Evolutionary conservation across 1,140 invertebrate genomes (phyloP), one percentile per base, ranked within the genome.

Genomic region (Orius insidiosus): DNA sequence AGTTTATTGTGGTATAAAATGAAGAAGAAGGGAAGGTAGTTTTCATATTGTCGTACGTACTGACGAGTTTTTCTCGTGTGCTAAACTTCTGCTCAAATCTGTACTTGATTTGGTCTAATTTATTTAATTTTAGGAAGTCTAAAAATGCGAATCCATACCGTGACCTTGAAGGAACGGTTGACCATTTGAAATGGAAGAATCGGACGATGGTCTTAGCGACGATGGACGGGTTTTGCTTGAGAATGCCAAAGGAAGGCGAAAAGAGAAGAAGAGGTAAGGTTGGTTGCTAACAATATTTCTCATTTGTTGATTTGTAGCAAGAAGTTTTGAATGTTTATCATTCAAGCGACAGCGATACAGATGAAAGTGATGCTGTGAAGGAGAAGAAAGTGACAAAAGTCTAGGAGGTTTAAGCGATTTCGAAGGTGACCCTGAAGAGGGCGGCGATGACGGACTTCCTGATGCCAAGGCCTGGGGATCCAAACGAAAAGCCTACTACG

Each of bases 391-490:
- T 24, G 53, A 58, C 15, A 53, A 58, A 30, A 67, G 71, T 14
- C 4, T 55, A 13, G 52, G 39, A 3, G 24, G 24, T 4, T 24
- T 24, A 7, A 51, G 42, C 32, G 49, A 53, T 41, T 47, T 54
- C 34, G 68, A 76, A 48, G 81, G 76, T 60, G 80, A 85, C n/a
- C n/a, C n/a, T 62, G 72, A 80, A 31, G 80, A 85, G 61, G 56
- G 55, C 45, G 71, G 75, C 52, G 74, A 77, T 57, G 66, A 72
- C 53, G 65, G 69, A 53, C 62, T 89, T 35, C 84, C 84, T 5
- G 72, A 87, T 61, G 68, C 71, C 8, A 78, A 78, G 65, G 83
- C 84, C 13, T 93, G 89, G 88, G 87, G 88, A 8, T 76, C 75
- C 54, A 80, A 80, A 49, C 80, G 80, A 53, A 72, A 64, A 52